Conservation (phyloP, 2,888 invertebrate species). For the Scaptomyza flava region DNA sequence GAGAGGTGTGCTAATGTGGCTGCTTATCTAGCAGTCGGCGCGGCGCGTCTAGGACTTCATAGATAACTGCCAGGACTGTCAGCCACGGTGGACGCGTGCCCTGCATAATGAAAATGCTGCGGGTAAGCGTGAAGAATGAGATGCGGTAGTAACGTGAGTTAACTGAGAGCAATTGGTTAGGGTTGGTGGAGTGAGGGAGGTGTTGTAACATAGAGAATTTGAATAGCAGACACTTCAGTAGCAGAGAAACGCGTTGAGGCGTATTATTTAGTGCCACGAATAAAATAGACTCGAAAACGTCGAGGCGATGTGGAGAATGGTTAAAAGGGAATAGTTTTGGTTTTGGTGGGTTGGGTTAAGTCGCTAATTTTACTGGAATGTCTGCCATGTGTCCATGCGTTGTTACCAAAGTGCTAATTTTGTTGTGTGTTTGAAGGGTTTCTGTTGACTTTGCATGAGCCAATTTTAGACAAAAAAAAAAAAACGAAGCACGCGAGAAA, state of each 20-base stretch:
- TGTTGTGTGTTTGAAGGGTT: conserved; percentile 30
- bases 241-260: conserved; percentile 52
- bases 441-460: conserved; percentile 27
- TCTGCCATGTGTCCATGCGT: conserved; percentile 42
- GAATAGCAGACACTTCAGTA: conserved; percentile 47
- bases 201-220: conserved; percentile 20
- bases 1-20: conserved; percentile 47
- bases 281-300: conserved; percentile 8
- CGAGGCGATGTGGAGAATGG: background rate
- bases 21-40: conserved; percentile 56
- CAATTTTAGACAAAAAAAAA: background rate
- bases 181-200: no score
- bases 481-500: conserved; percentile 51
- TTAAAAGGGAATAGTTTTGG: background rate
- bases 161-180: background rate
- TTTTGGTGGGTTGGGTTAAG: conserved; percentile 40
- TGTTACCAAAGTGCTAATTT: conserved; percentile 54
- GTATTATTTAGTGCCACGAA: conserved; percentile 55
- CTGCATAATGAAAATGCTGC: conserved; percentile 71
- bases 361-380: conserved; percentile 57
- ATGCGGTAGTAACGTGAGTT: background rate
- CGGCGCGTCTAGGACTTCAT: conserved; percentile 53
- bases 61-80: conserved; percentile 67
- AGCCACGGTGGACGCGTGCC: conserved; percentile 59
- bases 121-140: conserved; percentile 20